Percentiles rank a stretch among this genome's conserved stretches.
These are phyloP conservation scores for Mizuhopecten yessoensis DNA, from an alignment of 1,140 invertebrate genomes.

Conservation along the genomic window DNA sequence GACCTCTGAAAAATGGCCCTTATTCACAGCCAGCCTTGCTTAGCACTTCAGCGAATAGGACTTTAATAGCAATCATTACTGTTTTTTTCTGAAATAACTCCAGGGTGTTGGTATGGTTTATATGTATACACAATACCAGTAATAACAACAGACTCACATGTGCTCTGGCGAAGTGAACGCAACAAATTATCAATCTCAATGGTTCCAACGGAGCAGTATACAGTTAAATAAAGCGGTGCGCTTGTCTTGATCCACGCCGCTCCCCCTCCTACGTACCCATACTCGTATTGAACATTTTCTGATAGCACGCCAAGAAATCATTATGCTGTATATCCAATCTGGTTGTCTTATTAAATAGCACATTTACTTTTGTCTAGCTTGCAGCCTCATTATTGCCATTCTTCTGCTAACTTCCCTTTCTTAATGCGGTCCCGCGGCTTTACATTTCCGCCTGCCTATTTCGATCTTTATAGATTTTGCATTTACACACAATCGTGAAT, in stretches of 20 bases:
- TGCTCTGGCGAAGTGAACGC: not conserved
- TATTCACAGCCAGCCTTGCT: not conserved
- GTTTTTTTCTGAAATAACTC: not conserved
- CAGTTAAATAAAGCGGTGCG: not conserved
- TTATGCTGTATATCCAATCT: conserved; percentile 59
- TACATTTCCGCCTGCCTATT: conserved; percentile 66
- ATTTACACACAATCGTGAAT: conserved; percentile 66
- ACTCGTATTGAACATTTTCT: conserved; percentile 56
- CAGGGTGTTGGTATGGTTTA: not conserved
- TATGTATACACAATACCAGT: not conserved
- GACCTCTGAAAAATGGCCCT: not conserved
- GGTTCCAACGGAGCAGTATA: not conserved
- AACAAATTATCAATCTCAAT: conserved; percentile 20
- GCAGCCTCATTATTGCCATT: conserved; percentile 58
- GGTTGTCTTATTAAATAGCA: conserved; percentile 57
- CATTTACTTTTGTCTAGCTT: conserved; percentile 58
- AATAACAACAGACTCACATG: conserved; percentile 7
- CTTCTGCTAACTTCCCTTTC: conserved; percentile 61
- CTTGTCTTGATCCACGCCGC: not conserved
- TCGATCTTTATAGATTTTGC: conserved; percentile 67
- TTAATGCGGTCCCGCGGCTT: conserved; percentile 64
- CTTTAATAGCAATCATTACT: not conserved
- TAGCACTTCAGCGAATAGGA: not conserved
- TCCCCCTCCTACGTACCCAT: conserved; percentile 30
- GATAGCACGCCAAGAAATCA: conserved; percentile 60